Base-by-base conservation (phyloP, 2,113 vertebrate genomes). In the Heliornis fulica region DNA sequence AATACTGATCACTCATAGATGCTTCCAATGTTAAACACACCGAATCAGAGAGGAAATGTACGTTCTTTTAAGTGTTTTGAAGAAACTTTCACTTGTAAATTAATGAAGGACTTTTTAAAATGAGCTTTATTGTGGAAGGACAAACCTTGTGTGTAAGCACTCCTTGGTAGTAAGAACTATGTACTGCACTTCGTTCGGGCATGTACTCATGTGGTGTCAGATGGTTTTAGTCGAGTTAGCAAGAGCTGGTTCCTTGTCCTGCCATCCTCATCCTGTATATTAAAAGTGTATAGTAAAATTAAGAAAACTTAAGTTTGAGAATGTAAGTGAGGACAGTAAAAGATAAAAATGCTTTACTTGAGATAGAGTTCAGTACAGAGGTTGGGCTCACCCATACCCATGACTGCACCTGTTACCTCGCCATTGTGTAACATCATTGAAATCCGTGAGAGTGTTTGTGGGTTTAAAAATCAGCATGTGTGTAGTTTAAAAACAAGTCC, bases 301-400 rank as follows among this genome's bases (percentile, higher is more conserved):
- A 48, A 7, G 19, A 54, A 57, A 86, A 74, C 9, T 25, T 66
- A 4, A 3, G 18, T 75, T 21, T 50, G 43, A 54, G 85, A 93
- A 59, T 19, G 4, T 63, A 69, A 64, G 9, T 34, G 90, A 85
- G 17, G 29, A 57, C 45, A 80, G 48, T 21, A 77, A 76, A 57
- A 3, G 6, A 12, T 74, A 76, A 61, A 72, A 53, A n/a, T 29
- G 4, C 10, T 90, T 81, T 3, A 29, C 72, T 75, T 74, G 31
- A 48, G 13, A 8, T 17, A 38, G 20, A 71, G 41, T 68, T 87
- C 48, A 53, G 1, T 38, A 64, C 29, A 45, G 38, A 72, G 59
- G 7, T 48, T 57, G 45, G n/a, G 28, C 16, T 84, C 0, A 1
- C 20, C 6, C 6, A 3, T 76, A 61, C 4, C 3, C 7, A 1